Conservation (phyloP, 2,113 vertebrate genomes). For the Clarias gariepinus region DNA sequence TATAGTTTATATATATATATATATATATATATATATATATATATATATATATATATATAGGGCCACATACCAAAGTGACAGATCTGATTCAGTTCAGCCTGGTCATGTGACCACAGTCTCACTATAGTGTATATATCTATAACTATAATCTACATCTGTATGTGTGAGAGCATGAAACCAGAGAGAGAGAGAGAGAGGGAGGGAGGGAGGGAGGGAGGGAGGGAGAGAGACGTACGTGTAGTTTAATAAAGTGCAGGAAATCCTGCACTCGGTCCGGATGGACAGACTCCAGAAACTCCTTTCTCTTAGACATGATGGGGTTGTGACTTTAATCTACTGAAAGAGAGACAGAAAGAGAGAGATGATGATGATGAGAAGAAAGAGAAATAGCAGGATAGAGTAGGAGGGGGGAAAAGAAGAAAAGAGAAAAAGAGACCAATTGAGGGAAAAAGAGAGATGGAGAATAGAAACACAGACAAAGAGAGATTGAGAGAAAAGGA, state of each 20-base stretch:
- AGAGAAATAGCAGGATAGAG: not conserved
- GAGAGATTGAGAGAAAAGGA: not conserved
- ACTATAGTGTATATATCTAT: too few species aligned
- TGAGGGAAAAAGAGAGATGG: not conserved
- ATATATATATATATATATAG: too few species aligned
- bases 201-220: too few species aligned
- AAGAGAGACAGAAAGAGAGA: not conserved
- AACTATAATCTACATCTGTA: too few species aligned
- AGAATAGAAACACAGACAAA: not conserved
- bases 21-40: too few species aligned
- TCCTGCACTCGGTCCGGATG: conserved; percentile 75
- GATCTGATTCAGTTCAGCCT: too few species aligned
- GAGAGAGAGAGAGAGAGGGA: not conserved
- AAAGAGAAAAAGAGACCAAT: not conserved
- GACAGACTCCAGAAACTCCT: conserved; percentile 77
- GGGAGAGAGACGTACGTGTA: conserved; percentile 77
- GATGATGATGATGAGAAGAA: not conserved
- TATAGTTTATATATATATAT: too few species aligned
- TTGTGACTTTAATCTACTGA: not conserved
- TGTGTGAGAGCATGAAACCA: too few species aligned
- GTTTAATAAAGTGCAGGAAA: conserved; percentile 79
- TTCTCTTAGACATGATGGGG: conserved; percentile 75
- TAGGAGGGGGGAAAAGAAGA: not conserved
- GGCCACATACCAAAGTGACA: too few species aligned
- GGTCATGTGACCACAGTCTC: too few species aligned